A percentile compares a stretch with the other conserved stretches of the same genome.
Conservation (phyloP, 1,140 invertebrate genomes). For the Halesus radiatus region DNA sequence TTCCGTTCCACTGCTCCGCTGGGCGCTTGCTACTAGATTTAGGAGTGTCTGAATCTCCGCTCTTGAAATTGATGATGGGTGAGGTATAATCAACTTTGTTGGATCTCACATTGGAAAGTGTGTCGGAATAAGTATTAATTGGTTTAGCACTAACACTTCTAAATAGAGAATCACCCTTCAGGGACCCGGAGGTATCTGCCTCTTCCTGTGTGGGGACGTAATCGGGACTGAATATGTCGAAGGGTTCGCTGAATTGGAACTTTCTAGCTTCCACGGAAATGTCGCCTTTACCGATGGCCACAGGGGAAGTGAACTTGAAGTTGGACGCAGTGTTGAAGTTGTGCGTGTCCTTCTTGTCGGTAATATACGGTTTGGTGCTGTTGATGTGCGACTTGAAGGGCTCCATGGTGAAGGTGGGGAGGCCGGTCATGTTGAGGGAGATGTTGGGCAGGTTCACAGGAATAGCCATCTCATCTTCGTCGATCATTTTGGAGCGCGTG, state of each 20-base stretch:
- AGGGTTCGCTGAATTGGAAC: slow-evolving; percentile 53
- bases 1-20: slow-evolving; percentile 31
- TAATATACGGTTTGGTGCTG: not conserved
- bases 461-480: slow-evolving; percentile 26
- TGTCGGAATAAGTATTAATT: slow-evolving; percentile 3
- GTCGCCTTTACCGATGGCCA: slow-evolving; percentile 5
- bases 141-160: not conserved
- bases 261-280: slow-evolving; percentile 11
- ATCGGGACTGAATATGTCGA: slow-evolving; percentile 36
- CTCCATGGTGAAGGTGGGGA: slow-evolving; percentile 22
- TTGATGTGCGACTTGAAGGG: slow-evolving; percentile 7
- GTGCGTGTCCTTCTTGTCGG: slow-evolving; percentile 10
- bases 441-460: slow-evolving; percentile 27
- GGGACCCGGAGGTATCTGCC: not conserved
- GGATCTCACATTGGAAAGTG: not conserved
- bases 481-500: slow-evolving; percentile 3
- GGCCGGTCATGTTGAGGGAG: slow-evolving; percentile 25
- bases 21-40: slow-evolving; percentile 12
- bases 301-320: slow-evolving; percentile 47
- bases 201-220: slow-evolving; percentile 1
- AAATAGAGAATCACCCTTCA: not conserved
- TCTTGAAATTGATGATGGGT: slow-evolving; percentile 20
- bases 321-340: not conserved
- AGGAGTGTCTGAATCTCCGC: slow-evolving; percentile 14
- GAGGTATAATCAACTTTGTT: not conserved